Evolutionary conservation across 2,113 vertebrate species (phyloP).

Genomic region (Myotis davidii): DNA sequence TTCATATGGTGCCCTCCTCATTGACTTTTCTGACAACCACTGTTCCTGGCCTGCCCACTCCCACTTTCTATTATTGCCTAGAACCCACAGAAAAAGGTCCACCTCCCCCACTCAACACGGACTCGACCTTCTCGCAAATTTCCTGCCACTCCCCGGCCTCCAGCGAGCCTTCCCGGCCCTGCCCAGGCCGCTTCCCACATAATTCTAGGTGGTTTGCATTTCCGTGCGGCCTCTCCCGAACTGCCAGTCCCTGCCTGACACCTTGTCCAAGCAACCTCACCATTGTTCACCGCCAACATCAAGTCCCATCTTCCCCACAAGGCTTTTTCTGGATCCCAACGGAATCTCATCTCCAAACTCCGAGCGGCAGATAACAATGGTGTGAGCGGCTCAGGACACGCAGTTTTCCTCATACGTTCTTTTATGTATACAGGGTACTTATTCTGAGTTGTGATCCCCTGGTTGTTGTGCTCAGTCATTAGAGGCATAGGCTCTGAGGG

Average conservation of each 20-base stretch:
- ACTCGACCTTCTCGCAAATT: neutral
- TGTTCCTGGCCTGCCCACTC: neutral
- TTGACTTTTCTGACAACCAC: neutral
- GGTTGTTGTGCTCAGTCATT: no score
- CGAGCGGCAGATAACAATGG: neutral
- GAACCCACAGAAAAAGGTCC: neutral
- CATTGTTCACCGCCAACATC: neutral
- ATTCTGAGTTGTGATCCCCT: neutral
- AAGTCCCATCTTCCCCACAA: neutral
- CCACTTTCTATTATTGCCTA: neutral
- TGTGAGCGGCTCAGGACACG: neutral
- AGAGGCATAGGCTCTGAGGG: rapidly evolving
- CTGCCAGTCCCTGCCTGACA: neutral
- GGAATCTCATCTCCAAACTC: neutral
- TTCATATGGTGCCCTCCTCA: neutral
- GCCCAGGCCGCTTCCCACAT: neutral
- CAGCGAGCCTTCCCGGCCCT: neutral
- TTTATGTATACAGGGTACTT: neutral
- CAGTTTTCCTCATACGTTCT: neutral
- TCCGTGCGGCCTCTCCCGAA: rapidly evolving
- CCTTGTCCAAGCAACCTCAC: neutral
- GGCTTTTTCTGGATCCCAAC: neutral
- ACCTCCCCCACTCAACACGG: neutral
- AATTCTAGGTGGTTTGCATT: neutral
- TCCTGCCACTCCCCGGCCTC: neutral